phyloP scores from a whole-genome alignment of 2,888 invertebrate genomes.

The Macaria notata region DNA sequence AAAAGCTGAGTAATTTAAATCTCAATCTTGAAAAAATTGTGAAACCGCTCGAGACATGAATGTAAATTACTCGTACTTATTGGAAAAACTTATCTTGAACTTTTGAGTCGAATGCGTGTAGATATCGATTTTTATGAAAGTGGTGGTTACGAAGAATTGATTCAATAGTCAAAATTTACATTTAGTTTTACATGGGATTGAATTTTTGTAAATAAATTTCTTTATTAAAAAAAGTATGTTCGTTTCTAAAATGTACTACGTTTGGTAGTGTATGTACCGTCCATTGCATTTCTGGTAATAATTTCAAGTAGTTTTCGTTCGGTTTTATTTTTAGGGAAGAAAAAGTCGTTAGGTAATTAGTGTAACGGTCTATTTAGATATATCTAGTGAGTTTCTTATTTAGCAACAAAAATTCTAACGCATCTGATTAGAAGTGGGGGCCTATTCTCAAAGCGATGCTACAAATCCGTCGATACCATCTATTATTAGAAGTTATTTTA shows the following conservation, averaged over 20 bases:
- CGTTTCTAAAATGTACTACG: no score
- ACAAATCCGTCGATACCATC: conserved; percentile 26
- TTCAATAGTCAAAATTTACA: neutral
- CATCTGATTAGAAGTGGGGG: conserved; percentile 31
- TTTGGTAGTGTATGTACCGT: no score
- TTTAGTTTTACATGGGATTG: no score
- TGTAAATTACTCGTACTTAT: neutral
- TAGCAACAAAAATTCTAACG: neutral
- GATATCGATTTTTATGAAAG: conserved; percentile 7
- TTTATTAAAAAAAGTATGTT: no score
- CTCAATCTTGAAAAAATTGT: conserved; percentile 23
- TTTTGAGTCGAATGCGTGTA: conserved; percentile 1
- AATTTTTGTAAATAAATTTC: no score
- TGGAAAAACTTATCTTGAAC: conserved; percentile 7
- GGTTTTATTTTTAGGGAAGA: no score
- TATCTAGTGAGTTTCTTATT: no score
- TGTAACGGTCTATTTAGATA: no score
- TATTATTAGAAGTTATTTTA: conserved; percentile 38
- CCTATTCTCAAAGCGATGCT: conserved; percentile 37
- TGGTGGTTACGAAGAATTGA: neutral
- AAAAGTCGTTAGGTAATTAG: no score
- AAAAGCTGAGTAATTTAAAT: conserved; percentile 25
- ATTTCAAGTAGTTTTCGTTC: no score
- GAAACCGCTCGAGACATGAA: conserved; percentile 9
- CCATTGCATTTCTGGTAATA: no score